These are phyloP conservation scores for Stegodyphus dumicola DNA, from an alignment of 1,140 invertebrate genomes.

Conservation along the genomic window DNA sequence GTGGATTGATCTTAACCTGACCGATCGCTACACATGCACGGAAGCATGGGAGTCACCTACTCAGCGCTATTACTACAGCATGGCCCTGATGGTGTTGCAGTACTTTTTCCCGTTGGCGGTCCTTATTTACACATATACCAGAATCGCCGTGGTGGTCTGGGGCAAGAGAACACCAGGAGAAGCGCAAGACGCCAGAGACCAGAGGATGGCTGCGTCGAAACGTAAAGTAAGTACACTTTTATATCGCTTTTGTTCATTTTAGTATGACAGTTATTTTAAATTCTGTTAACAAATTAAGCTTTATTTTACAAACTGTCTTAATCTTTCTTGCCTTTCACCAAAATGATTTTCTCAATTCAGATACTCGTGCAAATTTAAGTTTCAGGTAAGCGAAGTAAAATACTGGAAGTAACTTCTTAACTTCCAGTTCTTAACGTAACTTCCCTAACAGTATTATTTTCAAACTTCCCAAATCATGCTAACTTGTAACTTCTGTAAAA, in stretches of 20 bases:
- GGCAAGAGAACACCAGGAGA: slow-evolving; percentile 86
- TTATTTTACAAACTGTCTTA: no score
- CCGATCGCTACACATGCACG: slow-evolving; percentile 69
- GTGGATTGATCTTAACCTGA: slow-evolving; percentile 74
- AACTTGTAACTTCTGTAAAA: no score
- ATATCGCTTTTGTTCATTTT: neutral
- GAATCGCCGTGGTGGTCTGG: slow-evolving; percentile 90
- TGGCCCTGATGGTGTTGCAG: slow-evolving; percentile 82
- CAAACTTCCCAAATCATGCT: no score
- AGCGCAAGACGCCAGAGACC: slow-evolving; percentile 82
- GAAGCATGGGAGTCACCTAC: slow-evolving; percentile 64
- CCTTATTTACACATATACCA: slow-evolving; percentile 85
- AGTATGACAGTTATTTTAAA: neutral
- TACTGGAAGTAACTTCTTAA: no score
- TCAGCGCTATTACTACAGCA: slow-evolving; percentile 78
- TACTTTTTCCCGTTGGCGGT: slow-evolving; percentile 85
- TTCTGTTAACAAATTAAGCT: neutral
- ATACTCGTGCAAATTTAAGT: no score
- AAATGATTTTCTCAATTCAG: no score
- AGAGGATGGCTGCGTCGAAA: slow-evolving; percentile 85
- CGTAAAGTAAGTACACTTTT: slow-evolving; percentile 78
- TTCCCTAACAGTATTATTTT: no score
- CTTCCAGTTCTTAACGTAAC: no score
- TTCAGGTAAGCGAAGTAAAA: no score
- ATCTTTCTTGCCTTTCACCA: no score